Base-by-base conservation (phyloP, 2,113 vertebrate genomes). In the Platichthys flesus region DNA sequence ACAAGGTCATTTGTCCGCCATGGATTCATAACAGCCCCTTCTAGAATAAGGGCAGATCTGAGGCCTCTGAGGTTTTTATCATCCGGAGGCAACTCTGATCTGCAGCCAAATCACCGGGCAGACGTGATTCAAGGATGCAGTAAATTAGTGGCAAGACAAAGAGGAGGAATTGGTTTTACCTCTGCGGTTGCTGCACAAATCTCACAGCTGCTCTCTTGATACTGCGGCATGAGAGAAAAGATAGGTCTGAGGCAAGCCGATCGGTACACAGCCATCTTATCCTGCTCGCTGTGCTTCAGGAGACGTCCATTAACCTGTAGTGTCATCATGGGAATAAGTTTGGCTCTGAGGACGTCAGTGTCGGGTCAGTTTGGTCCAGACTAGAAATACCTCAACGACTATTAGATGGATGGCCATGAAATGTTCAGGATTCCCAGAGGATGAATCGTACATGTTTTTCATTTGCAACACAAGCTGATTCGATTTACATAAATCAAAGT, bases 131-230 rank as follows among this genome's bases (percentile, higher is more conserved):
- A 52, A 70, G 76, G 79, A 83, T 71, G 63, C 75, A 69, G 68
- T 83, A 86, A 85, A 90, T 91, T 83, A 79, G 82, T 67, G 3
- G 54, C 35, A 67, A 56, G 20, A 65, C 71, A 74, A 59, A 72
- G 56, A 76, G 26, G 61, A 71, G 54, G 81, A 71, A 61, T 79
- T 21, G 54, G 20, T 54, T 80, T 59, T 71, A 10, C 54, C 58
- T 61, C 45, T 31, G 31, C 31, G 31, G 31, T 31, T 7, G 31
- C 31, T 7, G 31, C 31, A 31, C 31, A 31, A 6, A 31, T 7
- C 31, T 72, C 47, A 64, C 18, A 61, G 67, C 54, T 40, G 67
- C 54, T 66, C 24, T 73, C 61, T 15, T 14, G 49, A 62, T 79
- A 64, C 49, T 67, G 51, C 76, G 31, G 51, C 37, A 61, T 61